These are phyloP conservation scores for Chaenodraco wilsoni DNA, from an alignment of 2,797 vertebrate genomes.

Conservation along the genomic window DNA sequence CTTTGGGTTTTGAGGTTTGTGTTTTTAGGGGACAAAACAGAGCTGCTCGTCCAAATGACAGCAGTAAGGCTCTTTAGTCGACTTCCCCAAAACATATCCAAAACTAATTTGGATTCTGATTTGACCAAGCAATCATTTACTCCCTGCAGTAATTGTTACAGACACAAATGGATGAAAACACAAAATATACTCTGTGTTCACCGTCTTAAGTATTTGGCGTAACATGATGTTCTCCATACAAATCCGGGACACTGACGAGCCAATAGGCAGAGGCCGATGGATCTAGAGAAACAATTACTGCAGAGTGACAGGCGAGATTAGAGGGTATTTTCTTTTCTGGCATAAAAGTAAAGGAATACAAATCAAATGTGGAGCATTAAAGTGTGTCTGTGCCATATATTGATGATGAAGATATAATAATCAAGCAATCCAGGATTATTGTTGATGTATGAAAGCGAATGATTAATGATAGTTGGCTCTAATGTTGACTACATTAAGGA, in stretches of 20 bases:
- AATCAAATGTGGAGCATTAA: conserved; percentile 28
- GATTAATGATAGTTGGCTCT: conserved; percentile 42
- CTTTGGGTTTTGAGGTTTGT: conserved; percentile 70
- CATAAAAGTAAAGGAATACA: conserved; percentile 34
- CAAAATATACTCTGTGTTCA: conserved; percentile 1
- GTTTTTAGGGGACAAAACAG: conserved; percentile 59
- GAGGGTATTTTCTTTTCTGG: conserved; percentile 36
- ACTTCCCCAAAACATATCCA: conserved; percentile 44
- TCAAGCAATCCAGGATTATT: conserved; percentile 31
- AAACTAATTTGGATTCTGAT: conserved; percentile 45
- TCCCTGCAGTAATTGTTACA: conserved; percentile 18
- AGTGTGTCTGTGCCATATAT: conserved; percentile 28
- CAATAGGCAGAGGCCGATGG: conserved; percentile 33
- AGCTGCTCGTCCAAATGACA: conserved; percentile 45
- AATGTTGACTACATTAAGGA: conserved; percentile 15
- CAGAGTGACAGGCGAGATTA: conserved; percentile 44
- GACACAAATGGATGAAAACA: conserved; percentile 14
- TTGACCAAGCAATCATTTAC: conserved; percentile 23
- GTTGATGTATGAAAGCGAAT: conserved; percentile 13
- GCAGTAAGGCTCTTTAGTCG: conserved; percentile 34
- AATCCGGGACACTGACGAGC: conserved; percentile 26
- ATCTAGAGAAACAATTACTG: conserved; percentile 43
- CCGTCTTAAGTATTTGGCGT: conserved; percentile 23
- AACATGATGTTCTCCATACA: conserved; percentile 22
- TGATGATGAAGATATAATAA: conserved; percentile 39